Evolutionary conservation across 2,113 vertebrate species (phyloP).

Genomic region (Calypte anna): DNA sequence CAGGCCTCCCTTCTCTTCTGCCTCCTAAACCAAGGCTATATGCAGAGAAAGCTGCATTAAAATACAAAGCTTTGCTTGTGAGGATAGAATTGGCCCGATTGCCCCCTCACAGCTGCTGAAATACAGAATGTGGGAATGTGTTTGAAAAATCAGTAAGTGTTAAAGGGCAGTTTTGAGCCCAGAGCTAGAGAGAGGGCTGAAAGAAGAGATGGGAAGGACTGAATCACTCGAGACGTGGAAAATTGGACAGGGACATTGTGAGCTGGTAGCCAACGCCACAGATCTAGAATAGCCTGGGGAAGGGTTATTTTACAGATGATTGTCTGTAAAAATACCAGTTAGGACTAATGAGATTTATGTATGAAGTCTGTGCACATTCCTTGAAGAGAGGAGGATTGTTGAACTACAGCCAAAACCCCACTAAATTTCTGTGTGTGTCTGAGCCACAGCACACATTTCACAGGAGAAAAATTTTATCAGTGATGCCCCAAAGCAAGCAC

Average conservation of each 20-base stretch:
- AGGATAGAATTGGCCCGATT: slow-evolving; percentile 16
- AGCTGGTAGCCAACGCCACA: not conserved
- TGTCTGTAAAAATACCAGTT: slow-evolving; percentile 34
- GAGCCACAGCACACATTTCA: not conserved
- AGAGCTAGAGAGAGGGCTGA: slow-evolving; percentile 18
- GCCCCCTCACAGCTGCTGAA: slow-evolving; percentile 54
- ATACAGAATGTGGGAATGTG: slow-evolving; percentile 30
- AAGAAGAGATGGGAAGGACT: slow-evolving; percentile 48
- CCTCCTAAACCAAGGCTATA: slow-evolving; percentile 16
- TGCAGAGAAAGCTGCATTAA: slow-evolving; percentile 10
- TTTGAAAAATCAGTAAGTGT: slow-evolving; percentile 47
- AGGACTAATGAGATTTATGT: slow-evolving; percentile 38
- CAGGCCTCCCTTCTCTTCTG: not conserved
- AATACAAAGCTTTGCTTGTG: slow-evolving; percentile 74
- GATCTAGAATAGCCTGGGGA: slow-evolving; percentile 43
- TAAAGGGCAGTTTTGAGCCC: slow-evolving; percentile 49
- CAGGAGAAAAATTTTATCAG: not conserved
- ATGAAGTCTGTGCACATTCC: slow-evolving; percentile 16
- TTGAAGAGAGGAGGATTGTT: slow-evolving; percentile 7
- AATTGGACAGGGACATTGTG: slow-evolving; percentile 38
- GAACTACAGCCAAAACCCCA: not conserved
- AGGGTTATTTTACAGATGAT: slow-evolving; percentile 25
- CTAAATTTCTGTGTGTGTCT: not conserved
- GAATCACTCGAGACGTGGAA: slow-evolving; percentile 57
- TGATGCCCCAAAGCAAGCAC: not conserved